Conservation (phyloP, 2,113 vertebrate genomes). For the Equus quagga region DNA sequence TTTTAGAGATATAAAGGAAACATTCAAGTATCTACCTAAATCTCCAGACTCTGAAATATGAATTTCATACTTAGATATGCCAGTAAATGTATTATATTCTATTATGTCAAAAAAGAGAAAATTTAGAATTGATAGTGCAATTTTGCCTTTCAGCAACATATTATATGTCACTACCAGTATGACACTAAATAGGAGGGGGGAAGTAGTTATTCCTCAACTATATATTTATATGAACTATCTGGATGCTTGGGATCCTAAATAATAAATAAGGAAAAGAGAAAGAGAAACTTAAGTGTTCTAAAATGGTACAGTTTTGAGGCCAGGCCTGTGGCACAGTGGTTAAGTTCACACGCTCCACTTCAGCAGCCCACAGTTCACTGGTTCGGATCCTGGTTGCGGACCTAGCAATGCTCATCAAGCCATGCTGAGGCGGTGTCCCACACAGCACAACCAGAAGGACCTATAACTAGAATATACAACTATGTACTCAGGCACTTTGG, state of each 20-base stretch:
- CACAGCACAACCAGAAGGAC: no score
- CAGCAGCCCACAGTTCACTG: no score
- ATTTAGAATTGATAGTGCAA: not conserved
- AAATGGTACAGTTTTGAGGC: not conserved
- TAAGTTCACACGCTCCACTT: no score
- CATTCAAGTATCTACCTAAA: not conserved
- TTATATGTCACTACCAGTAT: not conserved
- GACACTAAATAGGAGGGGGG: not conserved
- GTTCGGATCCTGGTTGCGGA: no score
- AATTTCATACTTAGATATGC: not conserved
- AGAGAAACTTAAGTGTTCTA: not conserved
- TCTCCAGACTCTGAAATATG: not conserved
- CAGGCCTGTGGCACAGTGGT: no score
- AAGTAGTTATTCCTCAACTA: not conserved
- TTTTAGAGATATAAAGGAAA: conserved; percentile 4
- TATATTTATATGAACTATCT: not conserved
- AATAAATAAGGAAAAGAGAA: not conserved
- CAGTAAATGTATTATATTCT: not conserved
- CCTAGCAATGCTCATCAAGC: no score
- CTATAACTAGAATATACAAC: no score
- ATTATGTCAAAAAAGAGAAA: not conserved
- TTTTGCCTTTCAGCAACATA: conserved; percentile 17
- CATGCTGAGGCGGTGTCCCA: no score
- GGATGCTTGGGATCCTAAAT: not conserved
- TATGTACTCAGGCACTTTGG: no score